phyloP scores from a whole-genome alignment of 1,140 invertebrate species.

The Rhagoletis pomonella region DNA sequence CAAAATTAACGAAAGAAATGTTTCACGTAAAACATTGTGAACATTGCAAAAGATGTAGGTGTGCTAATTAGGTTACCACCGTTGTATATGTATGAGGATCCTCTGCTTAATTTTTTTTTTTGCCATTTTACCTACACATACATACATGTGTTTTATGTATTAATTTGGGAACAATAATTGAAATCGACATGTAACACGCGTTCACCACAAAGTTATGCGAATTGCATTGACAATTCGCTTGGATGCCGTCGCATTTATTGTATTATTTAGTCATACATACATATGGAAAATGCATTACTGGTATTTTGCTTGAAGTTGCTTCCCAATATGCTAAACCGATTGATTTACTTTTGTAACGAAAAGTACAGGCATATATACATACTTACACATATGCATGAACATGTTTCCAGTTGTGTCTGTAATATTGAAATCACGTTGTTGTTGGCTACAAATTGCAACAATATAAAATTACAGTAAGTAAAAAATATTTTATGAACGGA shows the following conservation, averaged over 20 bases:
- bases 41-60: no score
- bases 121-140: no score
- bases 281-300: no score
- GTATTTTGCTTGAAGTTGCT: no score
- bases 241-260: background rate
- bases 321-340: no score
- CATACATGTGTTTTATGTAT: constrained; percentile 57
- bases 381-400: background rate
- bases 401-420: background rate
- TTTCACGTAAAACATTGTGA: no score
- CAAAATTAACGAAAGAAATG: no score
- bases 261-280: background rate
- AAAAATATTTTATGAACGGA: constrained; percentile 2
- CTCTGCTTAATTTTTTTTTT: no score
- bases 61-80: no score
- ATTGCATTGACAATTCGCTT: constrained; percentile 63
- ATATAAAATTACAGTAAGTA: background rate
- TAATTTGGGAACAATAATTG: constrained; percentile 72
- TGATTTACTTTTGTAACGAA: no score
- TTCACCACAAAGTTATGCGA: constrained; percentile 71
- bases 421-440: constrained; percentile 10
- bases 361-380: background rate
- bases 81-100: no score
- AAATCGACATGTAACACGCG: constrained; percentile 73
- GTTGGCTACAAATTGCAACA: constrained; percentile 33